Evolutionary conservation across 2,888 invertebrate species (phyloP).

Genomic region (Euproctis similis): DNA sequence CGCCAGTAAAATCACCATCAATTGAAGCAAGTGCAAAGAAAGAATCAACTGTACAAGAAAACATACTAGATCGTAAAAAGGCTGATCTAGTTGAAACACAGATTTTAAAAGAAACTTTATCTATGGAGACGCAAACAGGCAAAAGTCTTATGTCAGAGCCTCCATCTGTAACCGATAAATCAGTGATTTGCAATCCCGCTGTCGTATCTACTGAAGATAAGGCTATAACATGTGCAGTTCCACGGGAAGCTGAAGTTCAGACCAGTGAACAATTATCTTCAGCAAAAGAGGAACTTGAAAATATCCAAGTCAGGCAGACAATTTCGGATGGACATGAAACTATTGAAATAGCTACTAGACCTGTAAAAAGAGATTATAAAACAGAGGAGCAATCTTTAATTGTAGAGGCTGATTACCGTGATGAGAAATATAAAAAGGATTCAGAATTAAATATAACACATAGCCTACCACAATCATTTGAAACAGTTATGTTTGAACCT

Average conservation of each 20-base stretch:
- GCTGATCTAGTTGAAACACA: constrained; percentile 18
- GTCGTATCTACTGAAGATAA: constrained; percentile 61
- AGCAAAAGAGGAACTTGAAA: constrained; percentile 73
- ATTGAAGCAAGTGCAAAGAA: constrained; percentile 26
- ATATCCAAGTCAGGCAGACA: constrained; percentile 80
- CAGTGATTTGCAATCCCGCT: constrained; percentile 55
- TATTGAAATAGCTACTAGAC: constrained; percentile 82
- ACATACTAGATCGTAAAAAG: constrained; percentile 30
- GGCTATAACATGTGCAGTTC: constrained; percentile 68
- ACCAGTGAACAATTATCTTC: constrained; percentile 70
- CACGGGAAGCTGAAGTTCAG: constrained; percentile 78
- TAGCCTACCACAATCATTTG: constrained; percentile 84
- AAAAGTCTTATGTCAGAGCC: constrained; percentile 71
- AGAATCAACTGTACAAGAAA: constrained; percentile 30
- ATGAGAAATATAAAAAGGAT: constrained; percentile 68
- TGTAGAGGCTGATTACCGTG: constrained; percentile 84
- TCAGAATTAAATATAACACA: constrained; percentile 84
- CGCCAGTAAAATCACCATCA: constrained; percentile 25
- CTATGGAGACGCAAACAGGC: constrained; percentile 82
- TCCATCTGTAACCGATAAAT: constrained; percentile 58
- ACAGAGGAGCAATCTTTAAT: constrained; percentile 78
- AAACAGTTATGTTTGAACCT: constrained; percentile 87
- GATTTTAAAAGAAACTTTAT: constrained; percentile 29
- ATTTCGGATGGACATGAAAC: constrained; percentile 80
- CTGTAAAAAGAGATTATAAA: constrained; percentile 63